Conservation (phyloP, 2,113 vertebrate genomes). For the Castor canadensis region DNA sequence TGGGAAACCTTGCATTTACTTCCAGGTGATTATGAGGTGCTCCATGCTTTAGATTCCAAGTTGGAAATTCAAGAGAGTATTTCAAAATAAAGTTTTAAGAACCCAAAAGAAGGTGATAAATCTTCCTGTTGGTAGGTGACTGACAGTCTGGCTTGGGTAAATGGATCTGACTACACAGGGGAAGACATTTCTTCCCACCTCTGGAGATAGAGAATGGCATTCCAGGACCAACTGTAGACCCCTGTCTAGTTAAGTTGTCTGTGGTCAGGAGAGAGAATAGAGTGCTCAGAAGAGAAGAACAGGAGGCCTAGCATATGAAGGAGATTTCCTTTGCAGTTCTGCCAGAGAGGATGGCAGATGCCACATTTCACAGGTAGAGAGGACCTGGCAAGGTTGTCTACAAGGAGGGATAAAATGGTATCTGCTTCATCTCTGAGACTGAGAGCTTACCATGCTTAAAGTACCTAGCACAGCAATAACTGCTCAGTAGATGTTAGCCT, state of each 20-base stretch:
- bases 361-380: not conserved
- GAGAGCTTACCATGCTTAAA: not conserved
- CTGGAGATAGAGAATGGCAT: not conserved
- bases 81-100: constrained; percentile 32
- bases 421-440: not conserved
- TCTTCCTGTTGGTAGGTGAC: not conserved
- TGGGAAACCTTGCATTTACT: not conserved
- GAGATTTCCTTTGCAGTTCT: not conserved
- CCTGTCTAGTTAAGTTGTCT: not conserved
- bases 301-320: not conserved
- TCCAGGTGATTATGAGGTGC: not conserved
- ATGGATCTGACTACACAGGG: not conserved
- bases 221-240: not conserved
- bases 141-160: not conserved
- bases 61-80: constrained; percentile 22
- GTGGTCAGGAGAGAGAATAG: not conserved
- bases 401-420: not conserved
- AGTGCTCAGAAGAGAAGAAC: not conserved
- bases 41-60: not conserved
- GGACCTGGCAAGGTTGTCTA: not conserved
- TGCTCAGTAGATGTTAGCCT: not conserved
- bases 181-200: not conserved
- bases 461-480: not conserved
- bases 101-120: not conserved
- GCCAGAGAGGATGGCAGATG: not conserved